Base-by-base conservation (phyloP, 2,113 vertebrate species). In the Raja brachyura region DNA sequence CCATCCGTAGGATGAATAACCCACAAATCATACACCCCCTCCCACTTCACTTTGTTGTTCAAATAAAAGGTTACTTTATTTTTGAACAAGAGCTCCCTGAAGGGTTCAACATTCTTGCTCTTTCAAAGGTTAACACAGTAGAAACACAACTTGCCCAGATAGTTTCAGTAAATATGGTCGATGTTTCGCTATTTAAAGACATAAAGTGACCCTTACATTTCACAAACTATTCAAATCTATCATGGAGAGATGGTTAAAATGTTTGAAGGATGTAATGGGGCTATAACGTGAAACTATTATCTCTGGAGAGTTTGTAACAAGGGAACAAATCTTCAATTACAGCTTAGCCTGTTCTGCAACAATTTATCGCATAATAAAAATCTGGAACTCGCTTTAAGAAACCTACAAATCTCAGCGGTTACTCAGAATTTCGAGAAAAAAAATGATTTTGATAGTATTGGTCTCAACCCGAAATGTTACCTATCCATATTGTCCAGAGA, bases 141-240 rank as follows among this genome's bases (percentile, higher is more conserved):
- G 61, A 14, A 61, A 63, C 56, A 63, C 13, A 63, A 61, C 11
- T 16, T 86, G 56, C n/a, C 25, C 75, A 77, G 8, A 77, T 77
- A 33, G n/a, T 77, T 86, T 63, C 56, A 86, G 63, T 48, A 83
- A 56, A 9, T 16, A 5, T 28, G 18, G 56, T 63, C 56, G 31
- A n/a, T 63, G 83, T 63, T 86, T 86, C 31, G 83, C 8, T 61
- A 86, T 86, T 86, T 86, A 31, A 86, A 16, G 59, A 85, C 59
- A 28, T 0, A 85, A 5, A 59, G 59, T 63, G 83, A 86, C 83
- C 83, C 63, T 86, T 86, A 63, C 13, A 86, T 31, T n/a, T 86
- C 63, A n/a, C 22, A 14, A 63, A 86, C 83, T 56, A 22, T 22
- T 83, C 79, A 83, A 56, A 56, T 56, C 54, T 56, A 56, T 56